Evolutionary conservation across 2,888 invertebrate species (phyloP), one percentile per base, ranked within the genome.

Genomic region (Amitus sp.): DNA sequence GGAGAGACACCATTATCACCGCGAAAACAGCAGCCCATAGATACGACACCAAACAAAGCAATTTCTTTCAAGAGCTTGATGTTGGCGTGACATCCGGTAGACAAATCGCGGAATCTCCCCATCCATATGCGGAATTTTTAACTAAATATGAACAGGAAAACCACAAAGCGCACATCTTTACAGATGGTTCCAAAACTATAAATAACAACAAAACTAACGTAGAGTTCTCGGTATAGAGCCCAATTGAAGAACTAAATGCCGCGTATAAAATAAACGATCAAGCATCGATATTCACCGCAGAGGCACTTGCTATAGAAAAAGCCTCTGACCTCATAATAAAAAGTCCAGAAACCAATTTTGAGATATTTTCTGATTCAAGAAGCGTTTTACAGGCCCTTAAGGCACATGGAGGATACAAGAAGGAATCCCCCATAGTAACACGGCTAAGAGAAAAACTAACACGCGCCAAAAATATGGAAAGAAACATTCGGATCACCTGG

Each of bases 231-330:
- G 33, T 27, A 13, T 52, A 15, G 3, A 34, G 52, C 19, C 5
- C 5, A 4, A 13, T 39, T 13, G 28, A 39, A 20, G 1, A 27
- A 45, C 23, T 52, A 30, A 43, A 43, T 33, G n/a, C 17, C 15
- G 9, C 19, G 17, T 46, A 27, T 15, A 47, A 39, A 47, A 54
- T 54, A 12, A 15, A 18, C 2, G 42, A 54, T 13, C 12, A 17
- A 12, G 18, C 54, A 2, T 47, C 54, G 2, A 54, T 54, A 30
- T 54, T 37, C 20, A 52, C 45, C 2, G 52, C 45, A 5, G 52
- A 52, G 23, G 30, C 42, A 15, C 7, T 51, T n/a, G 51, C 51
- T 42, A 3, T 51, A 7, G 37, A 19, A 17, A 19, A 2, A 2
- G 28, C 48, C 15, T 2, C 27, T 27, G 39, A 39, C 17, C 17